Evolutionary conservation across 2,113 vertebrate genomes (phyloP).

Genomic region (Speoplatyrhinus poulsoni): DNA sequence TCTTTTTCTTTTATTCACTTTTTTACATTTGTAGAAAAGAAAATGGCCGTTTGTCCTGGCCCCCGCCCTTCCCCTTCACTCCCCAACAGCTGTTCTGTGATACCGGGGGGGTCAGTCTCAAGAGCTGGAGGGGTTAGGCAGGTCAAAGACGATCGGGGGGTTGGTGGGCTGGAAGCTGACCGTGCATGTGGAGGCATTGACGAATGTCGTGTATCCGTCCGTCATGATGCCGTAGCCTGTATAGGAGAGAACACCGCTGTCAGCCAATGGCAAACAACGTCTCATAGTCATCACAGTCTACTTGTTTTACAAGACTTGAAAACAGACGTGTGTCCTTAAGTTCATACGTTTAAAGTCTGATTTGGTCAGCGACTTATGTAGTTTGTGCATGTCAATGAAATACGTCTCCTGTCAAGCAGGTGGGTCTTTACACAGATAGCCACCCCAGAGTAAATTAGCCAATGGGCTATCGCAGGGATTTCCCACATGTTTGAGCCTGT

Average conservation of each 20-base stretch:
- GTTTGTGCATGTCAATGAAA: too few relatives aligned
- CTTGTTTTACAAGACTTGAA: not conserved
- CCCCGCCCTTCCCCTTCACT: not conserved
- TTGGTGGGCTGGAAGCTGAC: conserved; percentile 99
- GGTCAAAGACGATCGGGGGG: conserved; percentile 97
- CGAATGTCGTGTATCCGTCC: conserved; percentile 94
- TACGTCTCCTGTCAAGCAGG: too few relatives aligned
- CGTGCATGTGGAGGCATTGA: conserved; percentile 95
- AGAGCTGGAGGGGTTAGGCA: conserved; percentile 92
- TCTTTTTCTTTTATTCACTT: conserved; percentile 33
- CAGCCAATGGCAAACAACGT: not conserved
- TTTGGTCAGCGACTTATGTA: too few relatives aligned
- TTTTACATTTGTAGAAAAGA: conserved; percentile 81
- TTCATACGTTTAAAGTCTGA: too few relatives aligned
- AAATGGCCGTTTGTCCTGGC: conserved; percentile 63
- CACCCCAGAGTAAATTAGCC: too few relatives aligned
- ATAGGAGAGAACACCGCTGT: conserved; percentile 28
- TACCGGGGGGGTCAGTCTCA: conserved; percentile 77
- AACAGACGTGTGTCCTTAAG: too few relatives aligned
- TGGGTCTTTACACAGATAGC: too few relatives aligned
- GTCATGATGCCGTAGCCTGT: conserved; percentile 98
- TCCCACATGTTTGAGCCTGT: too few relatives aligned
- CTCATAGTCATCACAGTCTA: not conserved
- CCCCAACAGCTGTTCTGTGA: conserved; percentile 26
- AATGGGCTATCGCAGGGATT: too few relatives aligned